These are phyloP conservation scores for Maccullochella peelii DNA, from an alignment of 2,113 vertebrate genomes.

Conservation along the genomic window DNA sequence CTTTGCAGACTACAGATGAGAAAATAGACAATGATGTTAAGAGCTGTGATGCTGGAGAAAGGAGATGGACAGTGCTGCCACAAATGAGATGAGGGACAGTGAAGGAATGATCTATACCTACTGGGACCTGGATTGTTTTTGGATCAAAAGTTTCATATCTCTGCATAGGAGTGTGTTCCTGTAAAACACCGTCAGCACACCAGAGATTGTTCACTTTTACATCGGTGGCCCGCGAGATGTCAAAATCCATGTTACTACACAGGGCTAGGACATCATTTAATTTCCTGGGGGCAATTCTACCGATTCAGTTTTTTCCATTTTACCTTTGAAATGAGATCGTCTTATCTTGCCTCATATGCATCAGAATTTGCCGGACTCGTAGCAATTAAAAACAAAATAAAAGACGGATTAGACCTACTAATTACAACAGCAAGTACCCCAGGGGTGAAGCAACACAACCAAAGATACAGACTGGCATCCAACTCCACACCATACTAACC, in stretches of 20 bases:
- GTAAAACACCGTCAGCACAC: not conserved
- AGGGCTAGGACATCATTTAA: not conserved
- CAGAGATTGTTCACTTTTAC: not conserved
- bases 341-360: not conserved
- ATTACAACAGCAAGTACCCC: constrained; percentile 2
- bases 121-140: not conserved
- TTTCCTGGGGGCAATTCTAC: not conserved
- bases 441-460: constrained; percentile 4
- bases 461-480: not conserved
- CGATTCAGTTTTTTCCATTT: not conserved
- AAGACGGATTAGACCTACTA: constrained; percentile 19
- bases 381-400: constrained; percentile 12
- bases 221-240: not conserved
- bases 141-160: not conserved
- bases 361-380: not conserved
- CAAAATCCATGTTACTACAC: not conserved
- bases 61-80: not conserved
- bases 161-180: not conserved
- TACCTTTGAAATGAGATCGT: not conserved
- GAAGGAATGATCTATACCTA: not conserved
- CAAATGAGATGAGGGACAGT: not conserved
- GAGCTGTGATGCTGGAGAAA: not conserved
- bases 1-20: not conserved
- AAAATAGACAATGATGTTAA: not conserved
- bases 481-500: not conserved